Base-by-base conservation (phyloP, 2,797 vertebrate species). In the Anguilla marmorata region DNA sequence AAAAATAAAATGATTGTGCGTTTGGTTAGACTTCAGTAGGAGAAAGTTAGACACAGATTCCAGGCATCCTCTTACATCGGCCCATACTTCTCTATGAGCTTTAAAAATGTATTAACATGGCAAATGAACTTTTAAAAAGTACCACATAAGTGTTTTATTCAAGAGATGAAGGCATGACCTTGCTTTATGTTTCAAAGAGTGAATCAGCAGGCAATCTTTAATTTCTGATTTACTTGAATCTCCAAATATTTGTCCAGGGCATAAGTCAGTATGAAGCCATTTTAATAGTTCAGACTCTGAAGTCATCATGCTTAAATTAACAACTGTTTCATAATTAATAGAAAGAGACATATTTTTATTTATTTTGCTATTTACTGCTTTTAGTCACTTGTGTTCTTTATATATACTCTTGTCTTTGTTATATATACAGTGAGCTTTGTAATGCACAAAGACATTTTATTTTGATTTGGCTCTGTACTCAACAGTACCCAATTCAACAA, bases 181-280 rank as follows among this genome's bases (percentile, higher is more conserved):
- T 21, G 21, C 6, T 30, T 74, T 74, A 74, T 74, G 2, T 37
- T 74, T 74, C 2, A 74, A 14, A 37, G 30, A 37, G 30, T 74
- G 69, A 74, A 14, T 74, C 69, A 74, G 63, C 24, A 69, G 24
- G 24, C 3, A n/a, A n/a, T 69, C 63, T 69, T 69, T 69, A 3
- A n/a, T 69, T 69, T 69, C 63, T 69, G 63, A 69, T 69, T n/a
- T 69, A 69, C 63, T n/a, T 52, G 4, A 69, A n/a, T n/a, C 24
- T 69, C 69, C 69, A 74, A 74, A 14, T 86, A 41, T 50, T 30
- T n/a, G 41, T 52, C 63, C 74, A 76, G 85, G 63, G n/a, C 33
- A 48, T 66, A 72, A 74, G 63, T 50, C 41, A 76, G 63, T 54
- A 50, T 86, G 66, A 76, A 86, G 37, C 54, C 50, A 21, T 66